Conservation (phyloP, 2,797 vertebrate genomes). For the Benthosema pterotum region DNA sequence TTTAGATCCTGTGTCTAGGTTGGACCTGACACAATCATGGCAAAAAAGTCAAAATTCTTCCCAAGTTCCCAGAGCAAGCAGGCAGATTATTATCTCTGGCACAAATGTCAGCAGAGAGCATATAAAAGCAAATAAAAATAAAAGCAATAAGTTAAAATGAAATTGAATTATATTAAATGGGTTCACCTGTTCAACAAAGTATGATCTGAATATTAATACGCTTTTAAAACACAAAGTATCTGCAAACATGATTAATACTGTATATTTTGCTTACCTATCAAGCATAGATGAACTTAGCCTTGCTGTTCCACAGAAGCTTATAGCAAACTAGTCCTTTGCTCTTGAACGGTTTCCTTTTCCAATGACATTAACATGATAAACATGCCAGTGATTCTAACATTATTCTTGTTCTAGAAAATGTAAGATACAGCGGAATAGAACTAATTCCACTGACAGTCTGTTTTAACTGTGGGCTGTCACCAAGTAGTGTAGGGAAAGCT, state of each 20-base stretch:
- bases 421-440: neutral
- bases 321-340: neutral
- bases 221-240: too few species aligned
- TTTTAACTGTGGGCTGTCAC: neutral
- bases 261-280: slow-evolving; percentile 28
- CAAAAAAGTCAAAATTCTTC: too few species aligned
- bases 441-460: neutral
- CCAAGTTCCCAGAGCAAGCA: too few species aligned
- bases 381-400: too few species aligned
- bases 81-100: too few species aligned
- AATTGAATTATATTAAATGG: neutral
- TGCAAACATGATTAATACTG: neutral
- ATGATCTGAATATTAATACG: neutral
- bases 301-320: neutral
- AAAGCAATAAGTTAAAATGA: neutral
- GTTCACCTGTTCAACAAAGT: neutral
- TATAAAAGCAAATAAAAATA: too few species aligned
- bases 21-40: too few species aligned
- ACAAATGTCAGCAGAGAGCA: too few species aligned
- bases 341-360: too few species aligned
- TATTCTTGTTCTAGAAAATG: neutral
- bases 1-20: too few species aligned
- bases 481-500: neutral
- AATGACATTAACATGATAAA: too few species aligned
- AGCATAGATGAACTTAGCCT: too few species aligned